Conservation (phyloP, 2,888 invertebrate genomes). For the Caenorhabditis sp. region DNA sequence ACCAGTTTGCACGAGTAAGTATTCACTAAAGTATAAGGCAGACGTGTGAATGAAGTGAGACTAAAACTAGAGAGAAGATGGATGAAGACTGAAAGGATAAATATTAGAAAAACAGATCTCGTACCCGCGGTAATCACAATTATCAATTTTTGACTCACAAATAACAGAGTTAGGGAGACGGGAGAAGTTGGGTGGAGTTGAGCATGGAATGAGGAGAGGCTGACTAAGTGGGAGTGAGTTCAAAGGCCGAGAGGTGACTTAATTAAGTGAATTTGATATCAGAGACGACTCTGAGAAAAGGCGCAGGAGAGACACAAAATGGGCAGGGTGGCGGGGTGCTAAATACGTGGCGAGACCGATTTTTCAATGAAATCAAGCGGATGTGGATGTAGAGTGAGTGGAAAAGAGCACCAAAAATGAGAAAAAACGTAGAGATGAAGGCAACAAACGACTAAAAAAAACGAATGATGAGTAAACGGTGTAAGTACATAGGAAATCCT, state of each 20-base stretch:
- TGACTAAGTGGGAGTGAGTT: slow-evolving; percentile 22
- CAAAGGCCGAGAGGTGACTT: slow-evolving; percentile 1
- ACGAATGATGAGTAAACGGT: neutral
- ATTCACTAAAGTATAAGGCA: slow-evolving; percentile 16
- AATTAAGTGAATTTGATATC: slow-evolving; percentile 37
- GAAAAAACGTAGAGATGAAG: neutral
- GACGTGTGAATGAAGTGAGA: neutral
- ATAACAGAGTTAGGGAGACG: slow-evolving; percentile 3
- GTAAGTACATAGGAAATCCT: slow-evolving; percentile 42
- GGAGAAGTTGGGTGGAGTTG: slow-evolving; percentile 3
- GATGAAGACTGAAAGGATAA: slow-evolving; percentile 10
- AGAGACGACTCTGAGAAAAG: slow-evolving; percentile 15
- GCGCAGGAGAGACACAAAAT: neutral
- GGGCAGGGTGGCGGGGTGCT: slow-evolving; percentile 5
- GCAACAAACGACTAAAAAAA: too few species aligned
- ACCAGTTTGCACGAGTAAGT: slow-evolving; percentile 30
- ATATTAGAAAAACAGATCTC: slow-evolving; percentile 44
- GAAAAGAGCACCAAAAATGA: slow-evolving; percentile 28
- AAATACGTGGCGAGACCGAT: slow-evolving; percentile 45
- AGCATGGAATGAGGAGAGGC: slow-evolving; percentile 36
- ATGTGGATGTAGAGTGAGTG: slow-evolving; percentile 13
- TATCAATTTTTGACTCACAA: slow-evolving; percentile 38
- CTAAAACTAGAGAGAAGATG: slow-evolving; percentile 11
- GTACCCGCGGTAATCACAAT: slow-evolving; percentile 45
- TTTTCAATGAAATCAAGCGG: slow-evolving; percentile 39